These are phyloP conservation scores for Crenichthys baileyi DNA, from an alignment of 2,797 vertebrate genomes.

Conservation along the genomic window DNA sequence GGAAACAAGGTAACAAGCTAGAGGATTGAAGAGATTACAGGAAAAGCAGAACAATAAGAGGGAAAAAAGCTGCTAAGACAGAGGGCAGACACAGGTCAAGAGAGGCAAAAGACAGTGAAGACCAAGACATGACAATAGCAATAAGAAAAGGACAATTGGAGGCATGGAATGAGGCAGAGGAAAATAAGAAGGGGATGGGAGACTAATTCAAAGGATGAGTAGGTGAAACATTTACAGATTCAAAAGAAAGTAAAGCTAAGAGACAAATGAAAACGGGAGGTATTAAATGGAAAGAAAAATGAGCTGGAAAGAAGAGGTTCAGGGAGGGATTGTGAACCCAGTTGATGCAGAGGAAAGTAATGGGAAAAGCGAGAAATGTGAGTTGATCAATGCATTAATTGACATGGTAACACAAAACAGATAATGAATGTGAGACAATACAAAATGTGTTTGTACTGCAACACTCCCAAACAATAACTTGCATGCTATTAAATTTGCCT, in stretches of 20 bases:
- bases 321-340: constrained; percentile 29
- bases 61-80: constrained; percentile 23
- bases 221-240: constrained; percentile 35
- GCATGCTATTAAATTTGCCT: constrained; percentile 46
- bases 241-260: constrained; percentile 42
- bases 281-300: constrained; percentile 19
- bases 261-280: constrained; percentile 21
- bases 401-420: constrained; percentile 46
- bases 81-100: constrained; percentile 54
- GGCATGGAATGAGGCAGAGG: constrained; percentile 30
- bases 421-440: constrained; percentile 4
- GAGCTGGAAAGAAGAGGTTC: not conserved
- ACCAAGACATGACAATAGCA: constrained; percentile 25
- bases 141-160: constrained; percentile 41
- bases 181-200: constrained; percentile 52
- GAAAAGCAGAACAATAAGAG: constrained; percentile 32
- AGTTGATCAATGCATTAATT: constrained; percentile 14
- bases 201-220: constrained; percentile 55
- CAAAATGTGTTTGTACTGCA: constrained; percentile 17
- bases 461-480: constrained; percentile 32
- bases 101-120: constrained; percentile 18
- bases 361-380: constrained; percentile 16
- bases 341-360: constrained; percentile 25
- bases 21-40: constrained; percentile 13
- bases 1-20: constrained; percentile 35